These are phyloP conservation scores for Picathartes gymnocephalus DNA, from an alignment of 2,113 vertebrate species.

Conservation along the genomic window DNA sequence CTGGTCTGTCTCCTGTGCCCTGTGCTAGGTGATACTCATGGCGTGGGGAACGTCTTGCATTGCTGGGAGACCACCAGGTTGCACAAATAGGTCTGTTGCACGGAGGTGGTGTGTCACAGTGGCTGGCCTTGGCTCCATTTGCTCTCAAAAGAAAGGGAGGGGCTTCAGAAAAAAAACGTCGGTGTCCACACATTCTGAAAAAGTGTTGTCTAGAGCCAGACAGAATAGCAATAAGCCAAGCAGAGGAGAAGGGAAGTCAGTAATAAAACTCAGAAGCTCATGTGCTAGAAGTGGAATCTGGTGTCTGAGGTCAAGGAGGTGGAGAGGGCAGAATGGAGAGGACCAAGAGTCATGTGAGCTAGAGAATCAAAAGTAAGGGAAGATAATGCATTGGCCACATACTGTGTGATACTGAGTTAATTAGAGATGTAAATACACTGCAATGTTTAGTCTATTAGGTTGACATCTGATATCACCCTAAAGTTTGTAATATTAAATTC, in stretches of 20 bases:
- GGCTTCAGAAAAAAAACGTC: neutral
- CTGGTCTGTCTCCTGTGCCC: neutral
- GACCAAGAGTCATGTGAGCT: neutral
- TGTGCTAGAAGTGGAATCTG: neutral
- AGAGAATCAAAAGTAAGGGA: neutral
- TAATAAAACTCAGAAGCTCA: neutral
- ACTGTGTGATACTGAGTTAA: neutral
- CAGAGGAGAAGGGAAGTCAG: neutral
- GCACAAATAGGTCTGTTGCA: neutral
- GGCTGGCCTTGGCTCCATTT: neutral
- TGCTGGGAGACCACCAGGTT: neutral
- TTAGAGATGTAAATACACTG: neutral
- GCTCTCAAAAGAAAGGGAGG: neutral
- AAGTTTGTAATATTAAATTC: neutral
- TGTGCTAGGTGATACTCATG: neutral
- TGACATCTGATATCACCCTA: neutral
- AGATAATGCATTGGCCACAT: neutral
- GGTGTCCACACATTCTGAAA: neutral
- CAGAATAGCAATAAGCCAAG: neutral
- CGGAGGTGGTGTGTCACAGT: neutral
- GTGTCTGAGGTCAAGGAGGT: neutral
- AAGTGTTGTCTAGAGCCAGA: neutral
- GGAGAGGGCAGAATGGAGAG: neutral
- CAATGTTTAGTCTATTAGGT: neutral
- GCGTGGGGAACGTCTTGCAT: rapidly evolving